A percentile compares a stretch with the other conserved stretches of the same genome.
phyloP scores from a whole-genome alignment of 2,888 invertebrate genomes.

The Petrolisthes manimaculis region DNA sequence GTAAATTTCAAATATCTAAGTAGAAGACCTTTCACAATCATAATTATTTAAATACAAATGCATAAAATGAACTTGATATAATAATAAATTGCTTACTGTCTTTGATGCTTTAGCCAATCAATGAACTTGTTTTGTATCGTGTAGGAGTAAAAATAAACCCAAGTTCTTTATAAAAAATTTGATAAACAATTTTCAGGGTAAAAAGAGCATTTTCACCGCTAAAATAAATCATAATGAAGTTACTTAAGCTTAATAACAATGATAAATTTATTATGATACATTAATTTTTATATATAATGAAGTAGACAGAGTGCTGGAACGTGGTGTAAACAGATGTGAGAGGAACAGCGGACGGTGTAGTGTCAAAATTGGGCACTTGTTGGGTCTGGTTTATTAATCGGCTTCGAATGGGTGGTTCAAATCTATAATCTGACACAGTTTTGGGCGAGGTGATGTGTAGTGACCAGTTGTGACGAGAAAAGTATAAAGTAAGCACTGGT shows the following conservation, averaged over 20 bases:
- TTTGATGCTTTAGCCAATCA: conserved; percentile 21
- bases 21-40: too few species aligned
- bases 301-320: conserved; percentile 21
- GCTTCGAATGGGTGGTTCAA: too few species aligned
- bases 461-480: too few species aligned
- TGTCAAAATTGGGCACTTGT: conserved; percentile 27
- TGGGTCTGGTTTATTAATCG: not conserved
- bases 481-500: too few species aligned
- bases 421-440: too few species aligned
- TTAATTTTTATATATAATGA: not conserved
- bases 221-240: too few species aligned
- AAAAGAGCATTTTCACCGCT: too few species aligned
- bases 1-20: not conserved
- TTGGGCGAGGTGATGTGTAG: too few species aligned
- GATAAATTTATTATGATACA: too few species aligned
- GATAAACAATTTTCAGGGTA: not conserved
- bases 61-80: conserved; percentile 13
- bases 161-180: not conserved
- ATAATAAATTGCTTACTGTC: conserved; percentile 26
- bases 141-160: not conserved
- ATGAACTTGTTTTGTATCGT: not conserved
- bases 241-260: too few species aligned
- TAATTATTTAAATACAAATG: not conserved
- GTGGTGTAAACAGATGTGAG: conserved; percentile 41
- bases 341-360: conserved; percentile 39